Evolutionary conservation across 1,140 invertebrate species (phyloP).

Genomic region (Ganaspis sp.): DNA sequence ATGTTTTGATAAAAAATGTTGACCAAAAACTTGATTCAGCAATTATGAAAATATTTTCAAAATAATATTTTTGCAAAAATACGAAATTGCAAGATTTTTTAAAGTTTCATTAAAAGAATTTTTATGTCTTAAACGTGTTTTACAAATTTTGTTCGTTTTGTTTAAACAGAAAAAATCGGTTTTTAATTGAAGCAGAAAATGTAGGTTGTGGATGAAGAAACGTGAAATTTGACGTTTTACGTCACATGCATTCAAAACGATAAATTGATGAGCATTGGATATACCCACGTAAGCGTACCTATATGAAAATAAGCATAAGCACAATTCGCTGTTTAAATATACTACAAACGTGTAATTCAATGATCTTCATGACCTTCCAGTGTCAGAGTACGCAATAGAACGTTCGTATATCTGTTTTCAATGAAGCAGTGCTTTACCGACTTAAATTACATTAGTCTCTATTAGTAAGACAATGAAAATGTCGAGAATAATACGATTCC

Average conservation of each 20-base stretch:
- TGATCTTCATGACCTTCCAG: slow-evolving; percentile 25
- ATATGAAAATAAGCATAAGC: not conserved
- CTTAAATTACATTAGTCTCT: slow-evolving; percentile 21
- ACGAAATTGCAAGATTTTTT: too few relatives aligned
- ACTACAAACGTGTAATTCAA: not conserved
- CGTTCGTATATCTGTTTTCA: slow-evolving; percentile 21
- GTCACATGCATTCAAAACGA: not conserved
- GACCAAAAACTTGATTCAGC: too few relatives aligned
- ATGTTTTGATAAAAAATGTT: too few relatives aligned
- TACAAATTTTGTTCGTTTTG: too few relatives aligned
- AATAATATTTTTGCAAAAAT: too few relatives aligned
- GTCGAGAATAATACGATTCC: not conserved
- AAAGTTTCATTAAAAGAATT: too few relatives aligned
- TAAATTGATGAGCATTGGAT: not conserved
- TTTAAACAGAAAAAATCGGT: too few relatives aligned
- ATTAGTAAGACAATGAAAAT: not conserved
- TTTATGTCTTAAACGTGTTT: too few relatives aligned
- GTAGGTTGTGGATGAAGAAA: not conserved
- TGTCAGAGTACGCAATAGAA: not conserved
- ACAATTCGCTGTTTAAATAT: slow-evolving; percentile 1
- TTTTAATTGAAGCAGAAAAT: not conserved
- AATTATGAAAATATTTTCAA: too few relatives aligned
- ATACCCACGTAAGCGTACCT: not conserved
- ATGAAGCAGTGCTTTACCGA: not conserved
- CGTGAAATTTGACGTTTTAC: not conserved